Evolutionary conservation across 2,888 invertebrate genomes (phyloP).

Genomic region (Pomacea canaliculata): DNA sequence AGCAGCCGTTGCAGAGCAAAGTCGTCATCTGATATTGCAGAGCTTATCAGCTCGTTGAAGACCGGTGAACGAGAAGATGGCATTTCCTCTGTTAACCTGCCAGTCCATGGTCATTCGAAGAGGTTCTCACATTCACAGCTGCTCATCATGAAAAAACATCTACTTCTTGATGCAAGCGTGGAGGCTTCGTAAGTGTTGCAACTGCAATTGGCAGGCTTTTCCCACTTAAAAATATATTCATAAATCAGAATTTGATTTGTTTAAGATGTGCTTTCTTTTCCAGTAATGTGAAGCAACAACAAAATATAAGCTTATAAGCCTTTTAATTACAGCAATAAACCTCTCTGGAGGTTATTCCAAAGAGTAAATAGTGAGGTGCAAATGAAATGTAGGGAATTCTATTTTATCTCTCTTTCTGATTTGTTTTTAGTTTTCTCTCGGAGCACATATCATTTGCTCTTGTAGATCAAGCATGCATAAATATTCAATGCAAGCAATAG

Average conservation of each 20-base stretch:
- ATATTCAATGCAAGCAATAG: too few species aligned
- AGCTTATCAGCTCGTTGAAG: slow-evolving; percentile 48
- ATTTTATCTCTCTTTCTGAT: neutral
- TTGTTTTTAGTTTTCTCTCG: too few species aligned
- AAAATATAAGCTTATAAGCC: too few species aligned
- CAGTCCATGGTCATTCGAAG: slow-evolving; percentile 37
- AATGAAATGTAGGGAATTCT: neutral
- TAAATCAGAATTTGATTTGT: too few species aligned
- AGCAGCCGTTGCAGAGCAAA: slow-evolving; percentile 38
- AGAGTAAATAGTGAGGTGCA: neutral
- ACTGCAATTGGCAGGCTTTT: neutral
- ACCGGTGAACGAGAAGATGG: slow-evolving; percentile 58
- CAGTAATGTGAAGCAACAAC: too few species aligned
- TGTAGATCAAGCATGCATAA: too few species aligned
- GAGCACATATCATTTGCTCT: too few species aligned
- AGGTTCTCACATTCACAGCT: slow-evolving; percentile 56
- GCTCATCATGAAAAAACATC: slow-evolving; percentile 65
- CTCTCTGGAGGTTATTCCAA: too few species aligned
- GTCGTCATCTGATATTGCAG: slow-evolving; percentile 56
- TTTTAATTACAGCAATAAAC: too few species aligned
- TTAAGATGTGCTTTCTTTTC: too few species aligned
- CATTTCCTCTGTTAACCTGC: slow-evolving; percentile 62
- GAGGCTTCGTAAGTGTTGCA: slow-evolving; percentile 69
- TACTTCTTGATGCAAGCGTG: slow-evolving; percentile 66
- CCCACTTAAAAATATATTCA: neutral